Percentiles rank a stretch among this genome's conserved stretches.
These are phyloP conservation scores for Tyto alba DNA, from an alignment of 2,113 vertebrate species.

Conservation along the genomic window DNA sequence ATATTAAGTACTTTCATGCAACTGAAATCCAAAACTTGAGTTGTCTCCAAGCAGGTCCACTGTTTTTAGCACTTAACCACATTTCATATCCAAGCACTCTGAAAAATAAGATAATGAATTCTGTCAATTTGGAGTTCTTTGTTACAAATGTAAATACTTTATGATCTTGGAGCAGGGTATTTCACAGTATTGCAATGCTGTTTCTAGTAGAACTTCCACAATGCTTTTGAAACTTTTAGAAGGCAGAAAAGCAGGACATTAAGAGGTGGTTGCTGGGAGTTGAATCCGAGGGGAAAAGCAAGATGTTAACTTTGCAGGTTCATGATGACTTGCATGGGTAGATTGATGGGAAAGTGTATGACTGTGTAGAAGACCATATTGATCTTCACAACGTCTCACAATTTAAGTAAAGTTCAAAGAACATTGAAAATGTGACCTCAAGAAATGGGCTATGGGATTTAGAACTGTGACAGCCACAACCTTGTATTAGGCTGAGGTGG, in stretches of 20 bases:
- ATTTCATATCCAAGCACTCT: neutral
- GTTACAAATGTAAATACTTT: neutral
- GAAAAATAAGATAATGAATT: neutral
- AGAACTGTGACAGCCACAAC: fast-evolving
- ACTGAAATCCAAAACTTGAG: neutral
- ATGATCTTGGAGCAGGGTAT: neutral
- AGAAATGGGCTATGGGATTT: neutral
- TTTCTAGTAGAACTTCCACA: neutral
- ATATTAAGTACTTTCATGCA: neutral
- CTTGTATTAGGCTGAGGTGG: neutral
- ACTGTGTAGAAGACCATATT: neutral
- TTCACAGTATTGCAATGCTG: neutral
- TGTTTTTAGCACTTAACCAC: neutral
- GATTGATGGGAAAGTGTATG: neutral
- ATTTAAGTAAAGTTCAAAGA: neutral
- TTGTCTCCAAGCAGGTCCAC: neutral
- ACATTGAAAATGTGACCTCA: neutral
- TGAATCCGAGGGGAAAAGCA: neutral
- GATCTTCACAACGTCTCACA: neutral
- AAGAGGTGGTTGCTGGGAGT: neutral
- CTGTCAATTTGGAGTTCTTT: neutral
- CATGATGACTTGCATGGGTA: neutral
- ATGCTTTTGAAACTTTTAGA: neutral
- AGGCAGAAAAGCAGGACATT: neutral
- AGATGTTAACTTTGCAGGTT: neutral